phyloP scores from a whole-genome alignment of 2,888 invertebrate genomes.

The Poecilobothrus nobilitatus region DNA sequence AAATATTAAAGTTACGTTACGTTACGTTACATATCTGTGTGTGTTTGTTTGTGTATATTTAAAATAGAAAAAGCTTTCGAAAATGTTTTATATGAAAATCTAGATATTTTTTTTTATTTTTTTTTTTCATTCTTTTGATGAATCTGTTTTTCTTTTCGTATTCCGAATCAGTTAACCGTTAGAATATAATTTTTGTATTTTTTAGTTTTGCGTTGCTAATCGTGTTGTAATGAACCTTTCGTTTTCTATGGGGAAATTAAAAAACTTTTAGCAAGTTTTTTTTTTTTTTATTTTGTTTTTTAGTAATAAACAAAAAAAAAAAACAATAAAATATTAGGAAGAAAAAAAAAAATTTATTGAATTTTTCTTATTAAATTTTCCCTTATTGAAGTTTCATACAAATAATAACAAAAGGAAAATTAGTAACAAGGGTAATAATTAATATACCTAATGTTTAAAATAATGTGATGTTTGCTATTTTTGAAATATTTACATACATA shows the following conservation, averaged over 20 bases:
- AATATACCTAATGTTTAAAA: no score
- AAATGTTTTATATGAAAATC: background rate
- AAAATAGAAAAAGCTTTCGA: background rate
- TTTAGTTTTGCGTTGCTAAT: constrained; percentile 2
- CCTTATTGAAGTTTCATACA: no score
- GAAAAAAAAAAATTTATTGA: no score
- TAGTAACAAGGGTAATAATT: no score
- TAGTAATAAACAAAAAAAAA: background rate
- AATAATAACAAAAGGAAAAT: no score
- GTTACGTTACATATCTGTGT: no score
- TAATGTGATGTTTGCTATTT: no score
- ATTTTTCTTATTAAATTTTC: no score
- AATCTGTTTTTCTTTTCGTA: background rate
- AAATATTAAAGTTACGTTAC: no score
- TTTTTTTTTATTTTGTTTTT: background rate
- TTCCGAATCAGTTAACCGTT: background rate
- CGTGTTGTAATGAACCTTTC: background rate
- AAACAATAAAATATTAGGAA: no score
- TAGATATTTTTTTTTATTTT: background rate
- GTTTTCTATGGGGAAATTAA: background rate
- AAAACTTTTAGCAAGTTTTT: background rate
- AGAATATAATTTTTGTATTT: background rate
- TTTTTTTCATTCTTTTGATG: background rate
- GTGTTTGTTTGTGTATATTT: no score
- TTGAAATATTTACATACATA: no score